Conservation (phyloP, 2,888 invertebrate genomes). For the Drosophila anomalata region DNA sequence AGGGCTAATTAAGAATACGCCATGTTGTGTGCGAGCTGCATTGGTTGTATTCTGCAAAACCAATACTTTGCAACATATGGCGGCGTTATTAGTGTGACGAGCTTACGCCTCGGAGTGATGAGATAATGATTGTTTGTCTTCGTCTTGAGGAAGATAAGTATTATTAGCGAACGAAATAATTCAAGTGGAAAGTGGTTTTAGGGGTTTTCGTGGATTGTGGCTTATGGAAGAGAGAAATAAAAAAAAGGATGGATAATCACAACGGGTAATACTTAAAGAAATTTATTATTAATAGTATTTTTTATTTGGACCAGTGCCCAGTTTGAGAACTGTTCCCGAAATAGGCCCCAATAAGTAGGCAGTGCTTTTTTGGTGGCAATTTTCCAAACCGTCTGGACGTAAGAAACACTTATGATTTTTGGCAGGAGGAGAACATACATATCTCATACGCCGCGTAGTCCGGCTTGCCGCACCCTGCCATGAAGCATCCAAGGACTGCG, state of each 20-base stretch:
- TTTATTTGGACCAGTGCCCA: background rate
- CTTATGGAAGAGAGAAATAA: background rate
- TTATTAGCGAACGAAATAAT: conserved; percentile 15
- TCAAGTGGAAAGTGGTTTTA: conserved; percentile 9
- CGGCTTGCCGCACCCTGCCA: conserved; percentile 9
- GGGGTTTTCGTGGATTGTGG: background rate
- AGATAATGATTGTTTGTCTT: conserved; percentile 37
- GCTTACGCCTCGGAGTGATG: conserved; percentile 36
- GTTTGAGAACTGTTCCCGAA: background rate
- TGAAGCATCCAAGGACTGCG: conserved; percentile 36
- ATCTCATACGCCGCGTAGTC: conserved; percentile 28
- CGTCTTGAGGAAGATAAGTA: conserved; percentile 10
- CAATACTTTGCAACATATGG: conserved; percentile 33
- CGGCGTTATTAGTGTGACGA: conserved; percentile 24
- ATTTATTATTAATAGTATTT: background rate
- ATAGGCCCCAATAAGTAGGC: background rate
- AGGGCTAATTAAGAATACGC: conserved; percentile 67
- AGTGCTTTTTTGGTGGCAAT: background rate
- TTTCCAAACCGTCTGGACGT: background rate
- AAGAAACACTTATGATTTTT: background rate
- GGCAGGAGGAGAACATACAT: background rate
- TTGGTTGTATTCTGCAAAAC: conserved; percentile 14
- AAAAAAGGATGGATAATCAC: background rate
- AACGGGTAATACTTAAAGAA: background rate
- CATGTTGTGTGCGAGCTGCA: conserved; percentile 22